Conservation (phyloP, 2,888 invertebrate genomes). For the Cyclophora punctaria region DNA sequence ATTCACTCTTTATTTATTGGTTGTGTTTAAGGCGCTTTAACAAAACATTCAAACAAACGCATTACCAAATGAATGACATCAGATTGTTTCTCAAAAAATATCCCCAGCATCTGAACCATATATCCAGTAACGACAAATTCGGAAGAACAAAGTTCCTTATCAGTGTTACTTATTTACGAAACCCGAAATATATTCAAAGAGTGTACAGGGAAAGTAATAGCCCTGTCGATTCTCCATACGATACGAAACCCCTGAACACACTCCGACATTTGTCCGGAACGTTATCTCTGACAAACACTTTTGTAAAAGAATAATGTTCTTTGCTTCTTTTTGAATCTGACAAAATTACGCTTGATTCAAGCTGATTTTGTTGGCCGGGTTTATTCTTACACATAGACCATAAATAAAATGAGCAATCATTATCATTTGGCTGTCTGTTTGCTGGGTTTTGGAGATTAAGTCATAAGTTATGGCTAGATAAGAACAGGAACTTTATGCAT, state of each 20-base stretch:
- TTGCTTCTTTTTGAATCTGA: constrained; percentile 19
- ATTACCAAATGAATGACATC: not conserved
- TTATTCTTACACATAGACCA: no score
- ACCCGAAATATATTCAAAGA: constrained; percentile 20
- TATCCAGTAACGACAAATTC: not conserved
- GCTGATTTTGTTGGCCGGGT: no score
- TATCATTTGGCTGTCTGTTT: no score
- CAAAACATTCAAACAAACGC: not conserved
- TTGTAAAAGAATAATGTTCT: constrained; percentile 24
- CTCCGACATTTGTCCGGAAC: constrained; percentile 37
- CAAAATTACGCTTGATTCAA: constrained; percentile 3
- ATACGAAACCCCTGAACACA: constrained; percentile 39
- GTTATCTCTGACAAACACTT: constrained; percentile 51
- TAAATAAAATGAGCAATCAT: no score
- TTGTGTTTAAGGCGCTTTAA: no score
- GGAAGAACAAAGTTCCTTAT: not conserved
- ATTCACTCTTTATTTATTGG: no score
- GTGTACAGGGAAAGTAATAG: constrained; percentile 24
- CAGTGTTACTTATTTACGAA: constrained; percentile 1
- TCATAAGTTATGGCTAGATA: no score
- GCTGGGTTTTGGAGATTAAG: no score
- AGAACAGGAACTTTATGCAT: no score
- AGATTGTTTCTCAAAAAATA: no score
- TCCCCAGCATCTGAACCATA: not conserved
- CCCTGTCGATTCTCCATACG: constrained; percentile 33